Base-by-base conservation (phyloP, 2,888 invertebrate species). In the Beris chalybata region DNA sequence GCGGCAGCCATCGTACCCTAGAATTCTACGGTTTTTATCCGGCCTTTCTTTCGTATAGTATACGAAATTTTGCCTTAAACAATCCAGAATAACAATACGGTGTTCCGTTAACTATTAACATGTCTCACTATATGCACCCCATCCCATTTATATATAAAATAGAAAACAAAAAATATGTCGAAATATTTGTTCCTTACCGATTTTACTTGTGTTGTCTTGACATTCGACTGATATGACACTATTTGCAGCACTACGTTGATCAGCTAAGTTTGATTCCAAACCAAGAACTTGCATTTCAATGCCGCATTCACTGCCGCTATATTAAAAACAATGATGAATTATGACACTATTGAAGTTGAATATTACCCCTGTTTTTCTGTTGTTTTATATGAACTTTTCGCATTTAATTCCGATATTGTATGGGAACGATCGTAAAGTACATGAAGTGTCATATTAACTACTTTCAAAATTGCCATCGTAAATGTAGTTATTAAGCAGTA, bases 391-490 rank as follows among this genome's bases (percentile, higher is more conserved):
- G 82, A 75, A 75, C 82, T 82, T 75, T 87, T 83, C 75, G 83
- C 74, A 82, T 83, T 82, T 75, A 82, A 74, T 72, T 84, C 78
- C 71, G 86, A 81, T 83, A 89, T 81, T 77, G 85, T 79, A 80
- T 96, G 95, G n/a, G 91, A 91, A 12, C 94, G 94, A 81, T 97
- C 97, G 81, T 96, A 97, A 84, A 97, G 89, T 74, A 90, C 89
- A 81, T 97, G 97, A 68, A 97, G 85, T 53, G 90, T 89, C 82
- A 91, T 91, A 83, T 97, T 97, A 72, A 93, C 82, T 68, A 92
- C 82, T 83, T 99, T 99, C 70, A 98, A 85, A 59, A 86, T 78
- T 11, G 90, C 85, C 78, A 98, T 94, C 67, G 94, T 83, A 64
- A 91, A 75, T 32, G 91, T 90, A 71, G 97, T 90, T 63, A 91